Percentiles rank a stretch among this genome's conserved stretches.
Conservation (phyloP, 2,888 invertebrate species). For the Tuta absoluta region DNA sequence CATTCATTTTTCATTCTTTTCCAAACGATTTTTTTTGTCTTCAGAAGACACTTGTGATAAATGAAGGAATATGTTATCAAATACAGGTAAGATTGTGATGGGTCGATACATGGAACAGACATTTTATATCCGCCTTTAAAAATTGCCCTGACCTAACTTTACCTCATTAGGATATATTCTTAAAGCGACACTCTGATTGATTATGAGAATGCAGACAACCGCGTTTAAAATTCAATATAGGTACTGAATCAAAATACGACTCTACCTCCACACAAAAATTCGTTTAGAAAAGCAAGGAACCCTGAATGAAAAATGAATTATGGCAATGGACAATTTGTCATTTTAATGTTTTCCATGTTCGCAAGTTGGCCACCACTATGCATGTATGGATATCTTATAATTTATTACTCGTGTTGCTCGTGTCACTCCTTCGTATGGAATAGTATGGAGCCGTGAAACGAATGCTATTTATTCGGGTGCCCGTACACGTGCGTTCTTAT, state of each 20-base stretch:
- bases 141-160: too few species aligned
- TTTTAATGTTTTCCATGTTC: constrained; percentile 69
- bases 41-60: too few species aligned
- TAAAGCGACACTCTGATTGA: too few species aligned
- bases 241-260: too few species aligned
- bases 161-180: too few species aligned
- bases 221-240: too few species aligned
- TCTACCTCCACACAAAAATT: constrained; percentile 1
- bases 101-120: too few species aligned
- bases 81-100: too few species aligned
- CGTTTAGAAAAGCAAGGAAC: constrained; percentile 37
- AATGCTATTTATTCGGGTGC: constrained; percentile 57
- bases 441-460: constrained; percentile 38
- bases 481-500: neutral
- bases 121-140: too few species aligned
- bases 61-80: too few species aligned
- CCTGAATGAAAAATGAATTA: constrained; percentile 65
- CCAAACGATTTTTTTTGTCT: constrained; percentile 22
- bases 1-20: constrained; percentile 64
- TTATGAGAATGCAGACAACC: too few species aligned
- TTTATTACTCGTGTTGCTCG: constrained; percentile 62
- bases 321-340: constrained; percentile 69
- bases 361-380: constrained; percentile 54
- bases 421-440: constrained; percentile 50
- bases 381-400: constrained; percentile 49